Base-by-base conservation (phyloP, 1,140 invertebrate species). In the Drosophila miranda region DNA sequence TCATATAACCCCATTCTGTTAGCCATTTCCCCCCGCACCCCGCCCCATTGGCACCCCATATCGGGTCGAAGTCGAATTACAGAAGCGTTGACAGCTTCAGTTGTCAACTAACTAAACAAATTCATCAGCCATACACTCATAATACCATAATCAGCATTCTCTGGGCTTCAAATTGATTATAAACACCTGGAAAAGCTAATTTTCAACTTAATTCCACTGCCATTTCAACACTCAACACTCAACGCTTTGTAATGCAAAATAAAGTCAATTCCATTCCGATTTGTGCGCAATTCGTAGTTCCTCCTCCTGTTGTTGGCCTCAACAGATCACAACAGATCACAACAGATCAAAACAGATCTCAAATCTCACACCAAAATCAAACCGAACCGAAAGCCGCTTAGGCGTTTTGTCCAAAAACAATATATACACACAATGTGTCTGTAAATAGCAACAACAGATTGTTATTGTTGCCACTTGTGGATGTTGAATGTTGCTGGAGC, bases 81-180 rank as follows among this genome's bases (percentile, higher is more conserved):
- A 75, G 81, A 83, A 70, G 69, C 78, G 75, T 75, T 78, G 78
- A 78, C 79, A 83, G 78, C 75, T 78, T 48, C 70, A 60, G 73
- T 62, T 82, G 78, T 81, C 78, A 83, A 73, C 72, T 52, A 80
- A 75, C 60, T 76, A 74, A 82, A 83, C 75, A 61, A 63, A 84
- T 83, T 84, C 72, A 84, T 84, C 81, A 74, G 49, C 50, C 34
- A 38, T 38, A 56, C n/a, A 51, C 3, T 8, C 11, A 38, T 38
- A 57, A 61, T 53, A 44, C 67, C 68, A 61, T 64, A 81, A 69
- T 64, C 63, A 81, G 45, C 45, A 50, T 34, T 48, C 7, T 21
- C 43, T 44, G 21, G 42, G 16, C 21, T 48, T 60, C 64, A 67
- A 68, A 69, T 68, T 69, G 48, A 68, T 69, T 54, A 68, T 69